Conservation (phyloP, 2,113 vertebrate genomes). For the Pterocles gutturalis region DNA sequence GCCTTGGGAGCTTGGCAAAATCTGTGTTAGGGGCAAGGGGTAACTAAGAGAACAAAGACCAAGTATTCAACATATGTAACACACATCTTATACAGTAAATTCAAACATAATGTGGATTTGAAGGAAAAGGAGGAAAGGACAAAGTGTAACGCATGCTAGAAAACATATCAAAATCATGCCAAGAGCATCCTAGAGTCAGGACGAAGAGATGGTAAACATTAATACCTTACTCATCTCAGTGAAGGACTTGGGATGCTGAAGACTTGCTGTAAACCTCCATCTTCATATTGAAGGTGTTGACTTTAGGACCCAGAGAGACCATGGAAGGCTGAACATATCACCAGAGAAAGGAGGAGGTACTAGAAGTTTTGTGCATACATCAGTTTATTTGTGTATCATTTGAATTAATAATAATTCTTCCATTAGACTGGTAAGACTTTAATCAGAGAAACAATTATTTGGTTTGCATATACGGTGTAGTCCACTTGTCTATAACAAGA, state of each 20-base stretch:
- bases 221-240: neutral
- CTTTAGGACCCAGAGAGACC: neutral
- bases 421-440: neutral
- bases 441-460: neutral
- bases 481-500: neutral
- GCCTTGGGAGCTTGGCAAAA: neutral
- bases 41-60: neutral
- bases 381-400: neutral
- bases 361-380: neutral
- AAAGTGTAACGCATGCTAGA: neutral
- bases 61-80: neutral
- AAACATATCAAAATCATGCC: neutral
- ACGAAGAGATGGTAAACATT: neutral
- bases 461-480: rapidly evolving
- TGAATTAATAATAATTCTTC: neutral
- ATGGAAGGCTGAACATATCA: neutral
- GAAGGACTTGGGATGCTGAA: neutral
- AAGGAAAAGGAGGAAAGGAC: neutral
- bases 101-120: neutral
- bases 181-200: neutral
- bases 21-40: neutral
- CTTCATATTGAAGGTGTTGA: neutral
- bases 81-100: neutral
- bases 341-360: neutral
- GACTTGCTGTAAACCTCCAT: neutral